A percentile compares a stretch with the other conserved stretches of the same genome.
These are phyloP conservation scores for Eleginops maclovinus DNA, from an alignment of 2,113 vertebrate genomes.

Conservation along the genomic window DNA sequence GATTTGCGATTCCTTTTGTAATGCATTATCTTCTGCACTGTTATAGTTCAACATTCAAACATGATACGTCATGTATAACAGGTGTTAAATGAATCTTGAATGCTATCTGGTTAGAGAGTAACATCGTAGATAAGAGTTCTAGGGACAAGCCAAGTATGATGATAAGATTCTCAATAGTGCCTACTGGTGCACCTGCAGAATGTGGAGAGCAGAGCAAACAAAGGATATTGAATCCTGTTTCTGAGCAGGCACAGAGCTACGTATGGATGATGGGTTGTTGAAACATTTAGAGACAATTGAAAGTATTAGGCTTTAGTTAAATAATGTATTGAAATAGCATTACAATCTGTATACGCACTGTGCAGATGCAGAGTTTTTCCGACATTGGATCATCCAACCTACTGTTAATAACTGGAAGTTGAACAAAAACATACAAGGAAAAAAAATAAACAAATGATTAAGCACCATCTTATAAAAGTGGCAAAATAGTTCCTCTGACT, in stretches of 20 bases:
- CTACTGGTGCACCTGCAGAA: slow-evolving; percentile 55
- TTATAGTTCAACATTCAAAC: slow-evolving; percentile 29
- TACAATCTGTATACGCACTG: not conserved
- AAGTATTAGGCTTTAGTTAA: not conserved
- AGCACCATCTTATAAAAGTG: not conserved
- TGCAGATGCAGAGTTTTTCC: not conserved
- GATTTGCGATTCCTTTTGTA: slow-evolving; percentile 43
- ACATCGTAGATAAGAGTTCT: slow-evolving; percentile 42
- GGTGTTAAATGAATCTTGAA: slow-evolving; percentile 58
- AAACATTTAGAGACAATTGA: not conserved
- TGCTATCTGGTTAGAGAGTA: slow-evolving; percentile 30
- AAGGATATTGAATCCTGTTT: slow-evolving; percentile 50
- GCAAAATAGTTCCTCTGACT: not conserved
- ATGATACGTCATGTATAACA: slow-evolving; percentile 37
- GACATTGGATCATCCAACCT: not conserved
- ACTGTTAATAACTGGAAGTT: not conserved
- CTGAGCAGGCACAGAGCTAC: slow-evolving; percentile 6
- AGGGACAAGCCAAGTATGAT: slow-evolving; percentile 49
- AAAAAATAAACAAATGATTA: not conserved
- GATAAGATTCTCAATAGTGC: slow-evolving; percentile 31
- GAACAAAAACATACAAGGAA: too few species aligned
- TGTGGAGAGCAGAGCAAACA: slow-evolving; percentile 61
- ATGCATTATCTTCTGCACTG: slow-evolving; percentile 19
- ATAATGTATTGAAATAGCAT: not conserved
- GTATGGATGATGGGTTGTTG: not conserved